Percentiles rank a stretch among this genome's conserved stretches.
Evolutionary conservation across 1,140 invertebrate genomes (phyloP).

Genomic region (Episyrphus balteatus): DNA sequence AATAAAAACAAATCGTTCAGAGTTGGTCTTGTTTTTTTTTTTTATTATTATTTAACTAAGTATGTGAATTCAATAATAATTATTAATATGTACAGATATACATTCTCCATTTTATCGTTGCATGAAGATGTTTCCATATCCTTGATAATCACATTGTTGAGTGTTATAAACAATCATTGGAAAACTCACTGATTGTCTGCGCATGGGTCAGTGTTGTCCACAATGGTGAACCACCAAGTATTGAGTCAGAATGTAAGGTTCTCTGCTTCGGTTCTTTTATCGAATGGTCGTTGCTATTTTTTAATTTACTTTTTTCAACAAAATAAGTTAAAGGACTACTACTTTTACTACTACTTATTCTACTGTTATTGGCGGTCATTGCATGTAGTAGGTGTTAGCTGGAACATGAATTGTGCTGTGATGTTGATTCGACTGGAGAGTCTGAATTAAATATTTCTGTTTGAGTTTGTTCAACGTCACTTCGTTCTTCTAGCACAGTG

Average conservation of each 20-base stretch:
- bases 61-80: too few species aligned
- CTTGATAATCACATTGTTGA: too few species aligned
- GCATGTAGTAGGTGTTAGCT: conserved; percentile 29
- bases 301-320: neutral
- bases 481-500: conserved; percentile 62
- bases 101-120: too few species aligned
- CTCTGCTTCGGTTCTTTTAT: neutral
- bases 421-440: conserved; percentile 30
- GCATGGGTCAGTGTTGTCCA: conserved; percentile 56
- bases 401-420: conserved; percentile 32
- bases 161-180: neutral
- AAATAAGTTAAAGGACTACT: neutral
- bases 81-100: too few species aligned
- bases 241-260: conserved; percentile 13
- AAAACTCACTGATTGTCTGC: conserved; percentile 38
- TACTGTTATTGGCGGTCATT: conserved; percentile 10
- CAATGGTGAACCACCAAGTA: conserved; percentile 40
- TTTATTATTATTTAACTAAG: too few species aligned
- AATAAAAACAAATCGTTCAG: too few species aligned
- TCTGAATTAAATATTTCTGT: conserved; percentile 33
- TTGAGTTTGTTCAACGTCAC: conserved; percentile 58
- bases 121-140: too few species aligned
- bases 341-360: neutral
- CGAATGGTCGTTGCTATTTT: too few species aligned
- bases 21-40: too few species aligned